Evolutionary conservation across 2,797 vertebrate species (phyloP), one percentile per base, ranked within the genome.

Genomic region (Lophotriccus pileatus): DNA sequence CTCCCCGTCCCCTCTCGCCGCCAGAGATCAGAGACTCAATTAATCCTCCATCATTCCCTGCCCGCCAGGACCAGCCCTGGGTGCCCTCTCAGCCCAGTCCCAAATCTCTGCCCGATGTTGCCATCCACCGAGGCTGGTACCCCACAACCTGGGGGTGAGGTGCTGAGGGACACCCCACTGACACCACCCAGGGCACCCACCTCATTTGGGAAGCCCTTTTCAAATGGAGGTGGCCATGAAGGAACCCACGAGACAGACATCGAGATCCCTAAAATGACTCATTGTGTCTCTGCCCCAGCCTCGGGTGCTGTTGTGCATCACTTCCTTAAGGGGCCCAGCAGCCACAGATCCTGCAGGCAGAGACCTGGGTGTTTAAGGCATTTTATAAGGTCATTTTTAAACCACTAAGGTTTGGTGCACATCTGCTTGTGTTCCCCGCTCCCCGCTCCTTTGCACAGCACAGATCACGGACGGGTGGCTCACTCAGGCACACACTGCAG

Each of bases 21-120:
- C 70, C 75, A 90, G 90, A 84, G 93, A 96, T 96, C 95, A 94
- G 82, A 69, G 0, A 85, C 87, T 93, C 93, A 69, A 89, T 96
- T 96, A 96, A 97, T 97, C 95, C 90, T 93, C 84, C 94, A 70
- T 95, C 94, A 78, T 94, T 96, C 91, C 86, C 86, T 92, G 76
- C 88, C 92, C 34, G 3, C 1, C 49, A 87, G 84, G 67, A 85
- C 73, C 85, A 90, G 81, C 56, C 68, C n/a, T 27, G 30, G 81
- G 47, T 17, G 13, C 59, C 46, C 59, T 87, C 82, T 50, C 64
- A 53, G 83, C 55, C 62, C 5, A 1, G 37, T 41, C 34, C 53
- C 92, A 93, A 87, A 90, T 78, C 69, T 90, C 66, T 72, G 55
- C 66, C 83, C 1, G 0, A 34, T 3, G 0, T 66, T 9, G 0